Base-by-base conservation (phyloP, 2,888 invertebrate genomes). In the Panopea generosa region DNA sequence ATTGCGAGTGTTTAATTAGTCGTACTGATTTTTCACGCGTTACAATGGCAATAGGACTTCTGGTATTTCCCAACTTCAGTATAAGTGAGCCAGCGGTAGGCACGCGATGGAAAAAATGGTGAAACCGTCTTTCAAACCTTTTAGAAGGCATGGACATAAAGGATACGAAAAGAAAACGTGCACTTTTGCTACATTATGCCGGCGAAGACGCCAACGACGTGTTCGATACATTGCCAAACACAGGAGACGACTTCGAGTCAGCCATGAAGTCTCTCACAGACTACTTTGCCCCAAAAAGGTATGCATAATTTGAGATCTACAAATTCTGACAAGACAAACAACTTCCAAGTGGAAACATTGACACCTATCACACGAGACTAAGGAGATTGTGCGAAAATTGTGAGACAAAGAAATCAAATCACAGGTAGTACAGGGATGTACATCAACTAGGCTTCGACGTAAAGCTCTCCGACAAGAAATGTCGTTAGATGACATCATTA, bases 251-350 rank as follows among this genome's bases (percentile, higher is more conserved):
- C 11, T 33, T 7, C 33, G 63, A 29, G 16, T 65, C 50, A 14
- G 72, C 73, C 27, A 79, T 79, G 22, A 40, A 59, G 1, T 68
- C 70, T 11, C 38, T 80, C 0, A 18, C 16, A 11, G 49, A 69
- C 22, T 83, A 83, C 57, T 79, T 82, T 57, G 20, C 65, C n/a
- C 77, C 77, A 11, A 61, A 70, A 26, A 77, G 68, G 59, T 81
- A 81, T 22, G 40, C 45, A 3, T 77, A 82, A 50, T 33, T 7
- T 11, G 33, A 11, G 33, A 11, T 33, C 33, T 33, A 33, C 33
- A 33, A 4, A 33, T 33, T 33, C 33, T 11, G 33, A 7, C 33
- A 33, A 33, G 4, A 4, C 33, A 33, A 33, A 33, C 33, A 33
- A 33, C 6, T 7, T 7, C 11, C 6, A 4, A 33, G 11, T 33